Conservation (phyloP, 2,888 invertebrate genomes). For the Caenorhabditis virilis region DNA sequence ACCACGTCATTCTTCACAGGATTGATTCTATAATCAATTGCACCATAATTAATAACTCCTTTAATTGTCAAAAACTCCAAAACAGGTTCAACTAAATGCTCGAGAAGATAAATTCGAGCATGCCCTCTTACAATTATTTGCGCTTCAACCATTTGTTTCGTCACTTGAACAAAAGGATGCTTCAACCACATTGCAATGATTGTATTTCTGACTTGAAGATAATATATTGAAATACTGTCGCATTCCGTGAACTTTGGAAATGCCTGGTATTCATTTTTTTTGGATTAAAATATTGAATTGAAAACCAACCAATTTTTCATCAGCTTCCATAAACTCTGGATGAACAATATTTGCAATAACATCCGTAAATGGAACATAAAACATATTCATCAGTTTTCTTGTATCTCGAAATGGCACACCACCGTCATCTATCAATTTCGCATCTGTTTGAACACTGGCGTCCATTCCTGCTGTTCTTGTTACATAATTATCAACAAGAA, state of each 20-base stretch:
- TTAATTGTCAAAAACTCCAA: slow-evolving; percentile 26
- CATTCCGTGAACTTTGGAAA: slow-evolving; percentile 67
- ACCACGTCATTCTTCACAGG: slow-evolving; percentile 5
- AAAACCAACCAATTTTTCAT: slow-evolving; percentile 62
- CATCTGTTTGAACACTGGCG: slow-evolving; percentile 20
- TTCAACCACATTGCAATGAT: slow-evolving; percentile 70
- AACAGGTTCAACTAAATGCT: slow-evolving; percentile 18
- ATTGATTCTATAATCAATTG: slow-evolving; percentile 22
- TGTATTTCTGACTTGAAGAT: slow-evolving; percentile 70
- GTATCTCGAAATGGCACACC: slow-evolving; percentile 21
- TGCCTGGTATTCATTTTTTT: slow-evolving; percentile 30
- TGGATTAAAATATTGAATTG: background rate
- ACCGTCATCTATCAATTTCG: slow-evolving; percentile 17
- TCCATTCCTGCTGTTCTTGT: slow-evolving; percentile 26
- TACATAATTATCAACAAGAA: slow-evolving; percentile 19
- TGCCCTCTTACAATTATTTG: slow-evolving; percentile 33
- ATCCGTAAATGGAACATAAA: slow-evolving; percentile 29
- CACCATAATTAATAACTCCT: slow-evolving; percentile 31
- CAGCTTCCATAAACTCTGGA: slow-evolving; percentile 70
- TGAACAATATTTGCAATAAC: slow-evolving; percentile 54
- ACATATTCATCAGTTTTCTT: slow-evolving; percentile 29
- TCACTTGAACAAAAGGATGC: slow-evolving; percentile 67
- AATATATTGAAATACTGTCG: slow-evolving; percentile 47
- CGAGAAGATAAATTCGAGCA: slow-evolving; percentile 21
- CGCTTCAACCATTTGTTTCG: slow-evolving; percentile 12